Evolutionary conservation across 2,888 invertebrate genomes (phyloP), one percentile per base, ranked within the genome.

Genomic region (Drosophila kambysellisi): DNA sequence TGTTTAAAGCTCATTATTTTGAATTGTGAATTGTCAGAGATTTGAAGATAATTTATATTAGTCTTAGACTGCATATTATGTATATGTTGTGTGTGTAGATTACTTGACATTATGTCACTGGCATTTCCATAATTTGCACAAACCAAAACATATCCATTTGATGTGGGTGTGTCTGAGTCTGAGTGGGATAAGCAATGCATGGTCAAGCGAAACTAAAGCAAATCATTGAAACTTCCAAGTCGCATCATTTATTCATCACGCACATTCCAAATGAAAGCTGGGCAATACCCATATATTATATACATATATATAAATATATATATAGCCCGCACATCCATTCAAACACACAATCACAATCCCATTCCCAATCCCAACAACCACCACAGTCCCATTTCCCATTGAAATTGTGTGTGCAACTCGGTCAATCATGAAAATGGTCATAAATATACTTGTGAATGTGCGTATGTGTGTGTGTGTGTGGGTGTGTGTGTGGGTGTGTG

Each of bases 171-270:
- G 17, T 59, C n/a, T 41, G 67, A n/a, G 53, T 60, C 46, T 39
- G 57, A 8, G 53, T 15, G 53, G 59, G 32, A 50, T 53, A 43
- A 48, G 60, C 60, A 63, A 57, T 48, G 58, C 52, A 70, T 41
- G 75, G 62, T 61, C 67, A 74, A 61, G 67, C 67, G 52, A 78
- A 87, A 82, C 88, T 84, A 79, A 84, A 81, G 77, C 81, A 74
- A 81, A 83, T 77, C 83, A 88, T 85, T 88, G 79, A 62, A 88
- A 85, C 71, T 85, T 83, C 67, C 70, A 75, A 73, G 74, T 61
- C 78, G 78, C 86, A 88, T 88, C 89, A 89, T 88, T 88, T 88
- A 89, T 86, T 88, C 89, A 89, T 84, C 82, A 81, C 86, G 79
- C 83, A 89, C 68, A 78, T 70, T 76, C 80, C 56, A 74, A 74